Percentiles rank a stretch among this genome's conserved stretches.
These are phyloP conservation scores for Eciton burchellii DNA, from an alignment of 1,140 invertebrate species.

Conservation along the genomic window DNA sequence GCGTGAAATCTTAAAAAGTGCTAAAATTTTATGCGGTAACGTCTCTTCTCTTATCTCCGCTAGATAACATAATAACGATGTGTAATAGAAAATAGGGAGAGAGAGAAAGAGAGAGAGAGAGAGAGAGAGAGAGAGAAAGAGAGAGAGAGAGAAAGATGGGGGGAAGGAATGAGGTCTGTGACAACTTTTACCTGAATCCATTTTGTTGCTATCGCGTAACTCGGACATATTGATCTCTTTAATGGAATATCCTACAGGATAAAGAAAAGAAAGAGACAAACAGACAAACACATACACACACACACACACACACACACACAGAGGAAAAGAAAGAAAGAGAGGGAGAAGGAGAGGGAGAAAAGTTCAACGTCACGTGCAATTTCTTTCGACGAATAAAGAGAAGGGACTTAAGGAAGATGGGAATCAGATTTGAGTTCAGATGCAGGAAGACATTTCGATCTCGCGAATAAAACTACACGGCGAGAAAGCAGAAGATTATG, in stretches of 20 bases:
- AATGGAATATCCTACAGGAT: neutral
- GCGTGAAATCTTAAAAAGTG: neutral
- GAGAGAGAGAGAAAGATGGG: neutral
- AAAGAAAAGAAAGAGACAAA: no score
- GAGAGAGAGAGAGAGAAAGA: neutral
- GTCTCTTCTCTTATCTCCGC: neutral
- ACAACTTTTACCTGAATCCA: neutral
- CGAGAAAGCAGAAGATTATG: neutral
- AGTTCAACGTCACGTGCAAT: slow-evolving; percentile 12
- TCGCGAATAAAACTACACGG: neutral
- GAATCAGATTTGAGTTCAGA: neutral
- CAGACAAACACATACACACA: no score
- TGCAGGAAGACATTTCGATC: neutral
- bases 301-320: no score
- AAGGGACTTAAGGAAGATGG: slow-evolving; percentile 4
- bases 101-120: neutral
- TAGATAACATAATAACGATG: neutral
- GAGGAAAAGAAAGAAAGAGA: no score
- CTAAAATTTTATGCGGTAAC: neutral
- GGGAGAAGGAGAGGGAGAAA: neutral
- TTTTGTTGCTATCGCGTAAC: slow-evolving; percentile 3
- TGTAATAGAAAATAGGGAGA: neutral
- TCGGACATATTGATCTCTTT: slow-evolving; percentile 13
- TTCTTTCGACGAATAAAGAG: slow-evolving; percentile 19
- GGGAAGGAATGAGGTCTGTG: neutral